A percentile compares a stretch with the other conserved stretches of the same genome.
phyloP scores from a whole-genome alignment of 30 jellyfish, hydroid and myxozoan species.

The Hydractinia symbiolongicarpus region DNA sequence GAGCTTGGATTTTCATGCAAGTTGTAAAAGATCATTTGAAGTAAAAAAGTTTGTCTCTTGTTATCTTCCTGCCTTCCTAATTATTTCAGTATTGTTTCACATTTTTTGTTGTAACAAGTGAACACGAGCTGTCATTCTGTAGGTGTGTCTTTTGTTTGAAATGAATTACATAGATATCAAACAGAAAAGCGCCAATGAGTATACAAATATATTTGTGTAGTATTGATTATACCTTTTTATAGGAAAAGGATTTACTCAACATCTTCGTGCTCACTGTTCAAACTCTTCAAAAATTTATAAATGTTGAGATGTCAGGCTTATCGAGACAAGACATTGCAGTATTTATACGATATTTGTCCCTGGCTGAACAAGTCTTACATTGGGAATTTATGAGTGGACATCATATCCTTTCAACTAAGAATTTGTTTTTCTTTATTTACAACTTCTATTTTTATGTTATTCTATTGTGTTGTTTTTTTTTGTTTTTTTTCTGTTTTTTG shows the following conservation, averaged over 20 bases:
- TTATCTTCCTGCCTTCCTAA: not conserved
- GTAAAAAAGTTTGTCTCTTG: conserved; percentile 18
- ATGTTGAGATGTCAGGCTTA: conserved; percentile 26
- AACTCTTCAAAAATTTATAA: conserved; percentile 44
- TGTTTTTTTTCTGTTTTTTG: not conserved
- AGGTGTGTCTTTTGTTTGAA: too few relatives aligned
- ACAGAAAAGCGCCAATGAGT: too few relatives aligned
- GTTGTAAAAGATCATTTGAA: conserved; percentile 82
- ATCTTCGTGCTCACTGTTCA: conserved; percentile 53
- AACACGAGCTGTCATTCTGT: too few relatives aligned
- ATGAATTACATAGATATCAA: too few relatives aligned
- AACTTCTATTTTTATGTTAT: not conserved
- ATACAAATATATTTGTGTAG: not conserved
- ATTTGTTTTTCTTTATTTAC: not conserved
- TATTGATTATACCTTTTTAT: not conserved
- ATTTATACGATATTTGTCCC: conserved; percentile 56
- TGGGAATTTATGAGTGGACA: conserved; percentile 80
- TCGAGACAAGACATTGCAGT: conserved; percentile 57
- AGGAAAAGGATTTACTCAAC: conserved; percentile 60
- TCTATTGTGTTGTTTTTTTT: not conserved
- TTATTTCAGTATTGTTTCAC: not conserved
- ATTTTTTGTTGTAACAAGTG: not conserved
- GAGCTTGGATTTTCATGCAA: conserved; percentile 80
- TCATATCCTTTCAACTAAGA: conserved; percentile 63
- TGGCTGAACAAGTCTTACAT: conserved; percentile 81